phyloP scores from a whole-genome alignment of 2,797 vertebrate species.

The Scleropages formosus region DNA sequence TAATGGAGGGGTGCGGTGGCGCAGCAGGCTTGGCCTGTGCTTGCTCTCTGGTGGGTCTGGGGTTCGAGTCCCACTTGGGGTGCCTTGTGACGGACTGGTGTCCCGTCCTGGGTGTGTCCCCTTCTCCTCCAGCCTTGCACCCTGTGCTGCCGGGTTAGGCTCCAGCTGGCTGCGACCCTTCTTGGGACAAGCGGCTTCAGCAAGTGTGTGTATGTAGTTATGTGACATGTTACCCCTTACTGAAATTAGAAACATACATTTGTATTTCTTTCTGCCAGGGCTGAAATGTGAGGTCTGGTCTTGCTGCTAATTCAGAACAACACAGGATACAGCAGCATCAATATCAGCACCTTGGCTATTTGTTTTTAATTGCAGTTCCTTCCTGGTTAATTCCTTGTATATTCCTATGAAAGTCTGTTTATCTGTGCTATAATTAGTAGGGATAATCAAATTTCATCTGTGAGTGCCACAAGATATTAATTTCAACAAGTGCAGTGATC shows the following conservation, averaged over 20 bases:
- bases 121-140: too few species aligned
- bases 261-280: background rate
- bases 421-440: background rate
- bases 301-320: slow-evolving; percentile 15
- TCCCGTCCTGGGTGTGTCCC: too few species aligned
- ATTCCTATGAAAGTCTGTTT: slow-evolving; percentile 9
- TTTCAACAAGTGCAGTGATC: slow-evolving; percentile 1
- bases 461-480: background rate
- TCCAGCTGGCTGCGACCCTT: too few species aligned
- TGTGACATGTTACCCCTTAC: background rate
- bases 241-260: background rate
- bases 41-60: too few species aligned
- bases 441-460: background rate
- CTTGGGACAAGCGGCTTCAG: too few species aligned
- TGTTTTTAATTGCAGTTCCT: slow-evolving; percentile 10
- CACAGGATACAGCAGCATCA: background rate
- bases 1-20: background rate
- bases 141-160: too few species aligned
- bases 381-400: background rate
- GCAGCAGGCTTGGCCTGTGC: too few species aligned
- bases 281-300: background rate
- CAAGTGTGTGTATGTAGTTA: background rate
- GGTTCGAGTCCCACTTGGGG: too few species aligned
- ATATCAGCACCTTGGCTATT: slow-evolving; percentile 1
- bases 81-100: too few species aligned